phyloP scores from a whole-genome alignment of 1,140 invertebrate species.

The Drosophila willistoni region DNA sequence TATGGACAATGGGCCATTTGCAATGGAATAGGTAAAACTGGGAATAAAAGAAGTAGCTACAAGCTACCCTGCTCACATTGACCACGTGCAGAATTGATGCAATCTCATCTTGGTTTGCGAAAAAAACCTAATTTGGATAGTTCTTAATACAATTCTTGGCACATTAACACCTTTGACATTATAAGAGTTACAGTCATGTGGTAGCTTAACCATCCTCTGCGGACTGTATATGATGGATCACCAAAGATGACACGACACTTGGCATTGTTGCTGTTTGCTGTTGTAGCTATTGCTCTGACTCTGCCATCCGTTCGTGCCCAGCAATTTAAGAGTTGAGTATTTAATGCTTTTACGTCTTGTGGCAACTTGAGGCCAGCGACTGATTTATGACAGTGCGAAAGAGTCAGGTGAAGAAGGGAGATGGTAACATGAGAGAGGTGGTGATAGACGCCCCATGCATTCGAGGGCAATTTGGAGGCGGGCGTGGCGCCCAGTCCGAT shows the following conservation, averaged over 20 bases:
- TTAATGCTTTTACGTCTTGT: conserved; percentile 57
- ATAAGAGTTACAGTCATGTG: conserved; percentile 14
- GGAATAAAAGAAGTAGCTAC: conserved; percentile 5
- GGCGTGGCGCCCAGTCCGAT: conserved; percentile 62
- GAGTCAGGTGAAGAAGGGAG: conserved; percentile 30
- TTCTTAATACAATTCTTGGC: conserved; percentile 48
- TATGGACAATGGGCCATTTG: conserved; percentile 69
- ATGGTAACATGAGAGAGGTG: neutral
- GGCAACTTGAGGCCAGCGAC: conserved; percentile 61
- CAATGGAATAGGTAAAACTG: conserved; percentile 9
- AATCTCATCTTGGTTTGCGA: conserved; percentile 34
- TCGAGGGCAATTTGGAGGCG: conserved; percentile 69
- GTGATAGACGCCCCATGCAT: conserved; percentile 29
- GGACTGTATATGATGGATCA: conserved; percentile 67
- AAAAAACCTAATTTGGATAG: conserved; percentile 58
- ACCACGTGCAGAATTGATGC: conserved; percentile 30
- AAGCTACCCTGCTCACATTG: neutral
- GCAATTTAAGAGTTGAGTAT: conserved; percentile 72
- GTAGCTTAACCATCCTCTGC: conserved; percentile 40
- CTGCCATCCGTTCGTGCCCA: conserved; percentile 57
- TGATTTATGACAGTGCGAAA: conserved; percentile 73
- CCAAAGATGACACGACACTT: conserved; percentile 76
- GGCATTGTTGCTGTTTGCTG: conserved; percentile 22
- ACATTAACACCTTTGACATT: conserved; percentile 48
- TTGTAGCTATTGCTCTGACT: conserved; percentile 25